A percentile compares a stretch with the other conserved stretches of the same genome.
Evolutionary conservation across 2,888 invertebrate genomes (phyloP).

Genomic region (Agapostemon virescens): DNA sequence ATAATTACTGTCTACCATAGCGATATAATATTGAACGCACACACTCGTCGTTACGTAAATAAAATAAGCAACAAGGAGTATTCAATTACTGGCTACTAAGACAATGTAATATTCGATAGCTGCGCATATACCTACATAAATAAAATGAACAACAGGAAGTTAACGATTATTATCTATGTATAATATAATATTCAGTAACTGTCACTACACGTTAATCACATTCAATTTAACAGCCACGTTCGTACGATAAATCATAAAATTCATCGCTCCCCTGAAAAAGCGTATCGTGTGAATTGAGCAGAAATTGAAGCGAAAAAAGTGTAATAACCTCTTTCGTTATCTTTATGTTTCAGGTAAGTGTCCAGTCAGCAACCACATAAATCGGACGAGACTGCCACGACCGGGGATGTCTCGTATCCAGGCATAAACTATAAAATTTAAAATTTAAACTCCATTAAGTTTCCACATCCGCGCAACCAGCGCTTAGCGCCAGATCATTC

Average conservation of each 20-base stretch:
- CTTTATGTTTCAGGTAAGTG: slow-evolving; percentile 67
- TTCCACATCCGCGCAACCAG: slow-evolving; percentile 46
- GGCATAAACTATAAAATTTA: slow-evolving; percentile 57
- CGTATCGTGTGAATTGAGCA: background rate
- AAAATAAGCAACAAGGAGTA: background rate
- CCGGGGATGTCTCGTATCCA: slow-evolving; percentile 24
- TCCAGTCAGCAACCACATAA: slow-evolving; percentile 31
- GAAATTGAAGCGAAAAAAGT: background rate
- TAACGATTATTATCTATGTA: background rate
- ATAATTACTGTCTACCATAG: no score
- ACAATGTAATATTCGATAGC: background rate
- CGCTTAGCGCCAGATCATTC: slow-evolving; percentile 58
- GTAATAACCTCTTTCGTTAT: slow-evolving; percentile 38
- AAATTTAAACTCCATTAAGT: slow-evolving; percentile 58
- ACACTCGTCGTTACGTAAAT: background rate
- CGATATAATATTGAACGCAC: no score
- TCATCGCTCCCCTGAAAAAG: background rate
- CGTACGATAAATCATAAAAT: background rate
- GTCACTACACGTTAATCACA: background rate
- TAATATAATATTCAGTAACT: background rate
- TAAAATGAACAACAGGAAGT: background rate
- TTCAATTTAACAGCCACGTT: background rate
- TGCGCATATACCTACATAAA: no score
- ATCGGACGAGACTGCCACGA: slow-evolving; percentile 14
- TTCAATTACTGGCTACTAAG: no score